Base-by-base conservation (phyloP, 1,140 invertebrate species). In the Caerostris extrusa region DNA sequence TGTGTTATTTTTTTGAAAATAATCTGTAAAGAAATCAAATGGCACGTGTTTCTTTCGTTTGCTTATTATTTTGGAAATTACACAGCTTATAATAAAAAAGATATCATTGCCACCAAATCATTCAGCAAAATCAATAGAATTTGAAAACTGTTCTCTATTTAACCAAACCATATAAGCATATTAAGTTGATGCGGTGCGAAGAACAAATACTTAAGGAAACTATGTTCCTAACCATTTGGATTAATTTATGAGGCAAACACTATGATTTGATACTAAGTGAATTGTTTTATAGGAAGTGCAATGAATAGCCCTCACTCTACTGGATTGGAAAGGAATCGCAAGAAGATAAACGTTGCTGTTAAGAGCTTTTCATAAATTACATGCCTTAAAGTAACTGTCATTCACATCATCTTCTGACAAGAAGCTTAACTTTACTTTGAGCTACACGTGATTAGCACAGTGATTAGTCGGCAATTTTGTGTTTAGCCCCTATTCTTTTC, bases 331-430 rank as follows among this genome's bases (percentile, higher is more conserved):
- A 12, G 8, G 50, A 50, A 77, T 77, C 69, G 50, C 7, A 50
- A 50, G n/a, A 57, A 19, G 19, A 64, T 57, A 55, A 19, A 19
- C 81, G 82, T 14, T n/a, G 64, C n/a, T 92, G 61, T 88, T 57
- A 88, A 93, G 92, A 93, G 92, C 92, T 93, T 93, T 93, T 81
- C 86, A 88, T 93, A 88, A 93, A 93, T 88, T 93, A 81, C 56
- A 93, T 93, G 92, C 92, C 92, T 93, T 93, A 93, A 88, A 88
- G 14, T 58, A 85, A 60, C 82, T 58, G 82, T 85, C 82, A 85
- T 85, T 58, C 58, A 57, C 8, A 77, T 77, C 69, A 77, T 77
- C 69, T 77, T 77, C 19, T 77, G 69, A 77, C 10, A 77, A 12
- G 69, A 77, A 77, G 69, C 69, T 77, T 77, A 77, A 53, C 69